A percentile compares a stretch with the other conserved stretches of the same genome.
phyloP scores from a whole-genome alignment of 1,140 invertebrate species.

The Drosophila parabipectinata region DNA sequence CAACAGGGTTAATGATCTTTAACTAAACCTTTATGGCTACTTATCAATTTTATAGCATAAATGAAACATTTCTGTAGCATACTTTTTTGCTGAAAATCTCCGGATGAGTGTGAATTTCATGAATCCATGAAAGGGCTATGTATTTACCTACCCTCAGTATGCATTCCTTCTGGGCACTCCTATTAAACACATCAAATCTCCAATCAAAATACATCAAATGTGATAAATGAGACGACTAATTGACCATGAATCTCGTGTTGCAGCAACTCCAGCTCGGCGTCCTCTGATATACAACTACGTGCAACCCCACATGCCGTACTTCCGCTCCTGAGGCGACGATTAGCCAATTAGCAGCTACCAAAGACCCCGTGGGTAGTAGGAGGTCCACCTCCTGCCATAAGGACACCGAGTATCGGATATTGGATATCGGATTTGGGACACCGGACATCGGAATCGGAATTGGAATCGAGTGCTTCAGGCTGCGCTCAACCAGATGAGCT shows the following conservation, averaged over 20 bases:
- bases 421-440: constrained; percentile 32
- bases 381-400: constrained; percentile 71
- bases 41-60: too few species aligned
- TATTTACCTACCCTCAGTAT: not conserved
- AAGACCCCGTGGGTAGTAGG: constrained; percentile 57
- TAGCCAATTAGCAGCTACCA: constrained; percentile 69
- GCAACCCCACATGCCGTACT: constrained; percentile 72
- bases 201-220: not conserved
- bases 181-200: not conserved
- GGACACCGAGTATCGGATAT: constrained; percentile 30
- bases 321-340: constrained; percentile 56
- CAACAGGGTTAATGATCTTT: too few species aligned
- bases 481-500: constrained; percentile 45
- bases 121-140: too few species aligned
- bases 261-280: constrained; percentile 64
- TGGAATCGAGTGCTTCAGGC: constrained; percentile 47
- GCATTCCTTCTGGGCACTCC: not conserved
- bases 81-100: not conserved
- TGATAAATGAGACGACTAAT: constrained; percentile 16
- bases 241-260: constrained; percentile 26
- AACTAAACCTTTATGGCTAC: too few species aligned
- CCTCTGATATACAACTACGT: constrained; percentile 79
- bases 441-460: constrained; percentile 5
- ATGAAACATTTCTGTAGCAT: not conserved
- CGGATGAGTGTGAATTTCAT: too few species aligned